Conservation (phyloP, 1,140 invertebrate genomes). For the Bombus impatiens region DNA sequence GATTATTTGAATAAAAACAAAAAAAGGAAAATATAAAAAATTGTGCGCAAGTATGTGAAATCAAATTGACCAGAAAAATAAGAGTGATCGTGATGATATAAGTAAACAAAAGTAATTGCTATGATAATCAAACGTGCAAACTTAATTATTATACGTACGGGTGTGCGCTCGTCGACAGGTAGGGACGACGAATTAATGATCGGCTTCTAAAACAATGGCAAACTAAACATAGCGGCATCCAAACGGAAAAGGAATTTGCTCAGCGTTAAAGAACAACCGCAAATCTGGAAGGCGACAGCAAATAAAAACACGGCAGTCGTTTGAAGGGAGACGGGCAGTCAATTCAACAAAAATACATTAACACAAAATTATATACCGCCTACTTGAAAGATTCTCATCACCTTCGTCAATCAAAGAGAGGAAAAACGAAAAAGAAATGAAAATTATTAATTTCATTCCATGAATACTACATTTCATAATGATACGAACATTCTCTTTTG, state of each 20-base stretch:
- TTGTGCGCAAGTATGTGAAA: neutral
- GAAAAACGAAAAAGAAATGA: too few relatives aligned
- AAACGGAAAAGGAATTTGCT: constrained; percentile 70
- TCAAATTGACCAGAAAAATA: neutral
- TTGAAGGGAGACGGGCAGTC: constrained; percentile 8
- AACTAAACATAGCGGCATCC: constrained; percentile 79
- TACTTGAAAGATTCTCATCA: neutral
- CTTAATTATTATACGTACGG: constrained; percentile 79
- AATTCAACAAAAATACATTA: constrained; percentile 1
- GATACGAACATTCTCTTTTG: neutral
- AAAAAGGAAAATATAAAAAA: neutral
- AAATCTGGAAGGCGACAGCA: constrained; percentile 69
- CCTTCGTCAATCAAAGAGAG: neutral
- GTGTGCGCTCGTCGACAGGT: constrained; percentile 78
- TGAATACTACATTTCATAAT: neutral
- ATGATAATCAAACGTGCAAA: constrained; percentile 49
- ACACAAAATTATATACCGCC: neutral
- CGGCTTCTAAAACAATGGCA: constrained; percentile 81
- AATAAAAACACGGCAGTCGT: constrained; percentile 55
- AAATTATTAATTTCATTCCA: neutral
- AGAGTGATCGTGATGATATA: neutral
- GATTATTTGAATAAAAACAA: neutral
- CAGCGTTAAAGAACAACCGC: constrained; percentile 64
- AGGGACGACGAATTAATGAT: constrained; percentile 56
- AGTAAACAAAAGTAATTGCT: neutral